These are phyloP conservation scores for Amphipyra berbera DNA, from an alignment of 2,888 invertebrate genomes.

Conservation along the genomic window DNA sequence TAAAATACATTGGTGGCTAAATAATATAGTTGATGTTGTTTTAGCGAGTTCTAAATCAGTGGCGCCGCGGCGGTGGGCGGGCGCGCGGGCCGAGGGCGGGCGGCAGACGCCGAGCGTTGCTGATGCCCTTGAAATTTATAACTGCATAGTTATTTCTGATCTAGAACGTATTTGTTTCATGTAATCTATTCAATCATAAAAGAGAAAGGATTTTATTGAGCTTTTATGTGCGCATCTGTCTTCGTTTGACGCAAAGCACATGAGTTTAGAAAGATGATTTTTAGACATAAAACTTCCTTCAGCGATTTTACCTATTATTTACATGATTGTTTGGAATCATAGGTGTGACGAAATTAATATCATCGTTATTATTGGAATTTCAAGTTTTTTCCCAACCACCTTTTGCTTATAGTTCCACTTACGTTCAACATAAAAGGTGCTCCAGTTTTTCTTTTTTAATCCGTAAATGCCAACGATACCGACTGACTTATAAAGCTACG, in stretches of 20 bases:
- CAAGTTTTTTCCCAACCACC: conserved; percentile 2
- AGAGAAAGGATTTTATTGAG: conserved; percentile 20
- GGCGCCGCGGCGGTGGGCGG: conserved; percentile 58
- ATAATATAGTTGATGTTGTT: conserved; percentile 65
- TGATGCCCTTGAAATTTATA: conserved; percentile 60
- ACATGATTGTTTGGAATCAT: conserved; percentile 3
- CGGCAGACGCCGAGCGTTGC: conserved; percentile 48
- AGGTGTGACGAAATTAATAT: not conserved
- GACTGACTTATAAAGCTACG: conserved; percentile 1
- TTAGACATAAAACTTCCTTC: conserved; percentile 9
- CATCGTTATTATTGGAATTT: conserved; percentile 13
- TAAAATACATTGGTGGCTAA: conserved; percentile 51
- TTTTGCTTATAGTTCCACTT: conserved; percentile 7
- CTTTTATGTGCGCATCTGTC: conserved; percentile 35
- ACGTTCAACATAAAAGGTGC: not conserved
- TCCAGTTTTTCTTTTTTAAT: not conserved
- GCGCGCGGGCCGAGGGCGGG: conserved; percentile 52
- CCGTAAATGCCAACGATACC: no score
- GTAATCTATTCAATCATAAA: conserved; percentile 25
- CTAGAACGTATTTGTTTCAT: conserved; percentile 29
- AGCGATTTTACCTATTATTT: conserved; percentile 14
- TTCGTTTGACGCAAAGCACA: conserved; percentile 11
- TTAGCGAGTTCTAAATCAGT: conserved; percentile 70
- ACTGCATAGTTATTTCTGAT: conserved; percentile 54
- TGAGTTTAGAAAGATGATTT: conserved; percentile 10